Evolutionary conservation across 2,113 vertebrate genomes (phyloP).

Genomic region (Centropus unirufus): DNA sequence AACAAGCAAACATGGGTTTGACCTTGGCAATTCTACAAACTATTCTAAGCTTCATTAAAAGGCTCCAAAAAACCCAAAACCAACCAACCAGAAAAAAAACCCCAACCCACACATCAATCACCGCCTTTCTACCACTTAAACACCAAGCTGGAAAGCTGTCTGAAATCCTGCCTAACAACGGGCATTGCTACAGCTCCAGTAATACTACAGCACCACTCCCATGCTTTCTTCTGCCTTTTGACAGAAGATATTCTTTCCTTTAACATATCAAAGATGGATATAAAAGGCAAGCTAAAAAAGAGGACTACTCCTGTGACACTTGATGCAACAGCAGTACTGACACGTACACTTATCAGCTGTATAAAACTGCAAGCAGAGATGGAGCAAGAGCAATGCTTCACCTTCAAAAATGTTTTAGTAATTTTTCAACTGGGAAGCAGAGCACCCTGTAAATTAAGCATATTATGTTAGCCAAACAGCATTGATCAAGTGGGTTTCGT

Average conservation of each 20-base stretch:
- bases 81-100: not conserved
- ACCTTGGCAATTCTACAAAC: not conserved
- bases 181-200: not conserved
- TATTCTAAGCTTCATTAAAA: not conserved
- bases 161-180: not conserved
- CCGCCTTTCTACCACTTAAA: not conserved
- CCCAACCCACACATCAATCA: not conserved
- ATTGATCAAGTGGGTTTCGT: not conserved
- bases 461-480: not conserved
- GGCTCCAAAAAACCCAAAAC: not conserved
- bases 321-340: not conserved
- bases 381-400: not conserved
- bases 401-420: not conserved
- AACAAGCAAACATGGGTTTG: not conserved
- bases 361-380: not conserved
- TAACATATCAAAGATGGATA: not conserved
- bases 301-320: not conserved
- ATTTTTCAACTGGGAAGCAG: not conserved
- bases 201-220: not conserved
- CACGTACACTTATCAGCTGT: not conserved
- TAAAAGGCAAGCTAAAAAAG: not conserved
- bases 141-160: not conserved
- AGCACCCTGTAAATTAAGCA: not conserved
- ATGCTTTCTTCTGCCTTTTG: not conserved
- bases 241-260: not conserved